Evolutionary conservation across 2,113 vertebrate species (phyloP).

Genomic region (Rostratula benghalensis): DNA sequence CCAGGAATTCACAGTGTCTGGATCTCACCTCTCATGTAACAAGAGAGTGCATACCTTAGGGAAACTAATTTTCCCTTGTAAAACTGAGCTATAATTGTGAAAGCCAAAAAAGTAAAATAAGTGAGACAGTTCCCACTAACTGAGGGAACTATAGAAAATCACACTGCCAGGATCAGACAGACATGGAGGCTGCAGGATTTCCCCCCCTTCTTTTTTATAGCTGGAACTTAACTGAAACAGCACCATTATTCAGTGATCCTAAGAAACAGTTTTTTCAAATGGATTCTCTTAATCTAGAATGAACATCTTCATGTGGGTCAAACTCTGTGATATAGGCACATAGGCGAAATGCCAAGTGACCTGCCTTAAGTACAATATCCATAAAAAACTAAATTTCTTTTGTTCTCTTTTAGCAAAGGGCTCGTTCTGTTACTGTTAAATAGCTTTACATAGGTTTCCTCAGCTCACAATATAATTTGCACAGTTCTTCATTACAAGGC

Average conservation of each 20-base stretch:
- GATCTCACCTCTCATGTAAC: constrained; percentile 63
- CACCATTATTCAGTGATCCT: background rate
- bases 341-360: background rate
- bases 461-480: background rate
- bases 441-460: background rate
- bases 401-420: background rate
- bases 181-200: constrained; percentile 2
- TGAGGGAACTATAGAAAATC: background rate
- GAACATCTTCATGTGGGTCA: background rate
- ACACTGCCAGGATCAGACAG: constrained; percentile 14
- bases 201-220: background rate
- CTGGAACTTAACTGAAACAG: background rate
- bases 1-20: constrained; percentile 66
- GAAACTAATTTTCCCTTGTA: constrained; percentile 66
- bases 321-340: background rate
- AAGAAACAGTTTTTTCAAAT: background rate
- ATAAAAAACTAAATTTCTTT: background rate
- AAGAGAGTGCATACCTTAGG: constrained; percentile 55
- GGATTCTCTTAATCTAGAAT: background rate
- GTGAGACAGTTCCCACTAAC: constrained; percentile 48
- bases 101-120: constrained; percentile 63
- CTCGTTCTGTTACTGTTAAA: background rate
- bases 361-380: background rate
- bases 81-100: constrained; percentile 38
- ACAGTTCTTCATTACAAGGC: background rate